Base-by-base conservation (phyloP, 2,113 vertebrate species). In the Hepsetus odoe region DNA sequence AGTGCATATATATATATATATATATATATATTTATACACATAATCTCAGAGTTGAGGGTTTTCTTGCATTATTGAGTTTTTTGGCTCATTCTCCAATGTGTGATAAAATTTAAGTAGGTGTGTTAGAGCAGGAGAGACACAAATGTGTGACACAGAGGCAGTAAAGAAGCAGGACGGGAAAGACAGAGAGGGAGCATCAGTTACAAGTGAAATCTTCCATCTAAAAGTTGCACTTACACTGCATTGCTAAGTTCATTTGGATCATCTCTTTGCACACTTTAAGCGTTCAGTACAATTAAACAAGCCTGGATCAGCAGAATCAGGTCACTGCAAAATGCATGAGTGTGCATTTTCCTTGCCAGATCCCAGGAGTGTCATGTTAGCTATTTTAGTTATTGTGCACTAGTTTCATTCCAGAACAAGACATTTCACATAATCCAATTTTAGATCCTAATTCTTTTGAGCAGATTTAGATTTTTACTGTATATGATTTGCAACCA, bases 231-330 rank as follows among this genome's bases (percentile, higher is more conserved):
- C 0, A 44, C 13, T 44, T 44, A 16, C 12, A 12, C 8, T 42
- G 12, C 12, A 6, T 44, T 44, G 42, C 42, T 44, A 1, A n/a
- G n/a, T n/a, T n/a, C n/a, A n/a, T n/a, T n/a, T n/a, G n/a, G 8
- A 5, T 42, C 8, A 42, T 42, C 6, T 11, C 26, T 24, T 35
- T 55, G 1, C 11, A 28, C 5, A 1, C 6, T 5, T 30, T 62
- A 35, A 20, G 14, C 16, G 24, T 13, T 24, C 55, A 53, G n/a
- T 75, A 24, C 61, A 44, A 61, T 53, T 65, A 20, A 75, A 61
- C 12, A 8, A 46, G 59, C n/a, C 10, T 14, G 44, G 9, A 7
- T 55, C 32, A 76, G 53, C n/a, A 55, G 44, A 53, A 55, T 28
- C n/a, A 28, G 44, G 74, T 55, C 32, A 56, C 46, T 53, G 6